phyloP scores from a whole-genome alignment of 1,140 invertebrate genomes.

The Musca vetustissima region DNA sequence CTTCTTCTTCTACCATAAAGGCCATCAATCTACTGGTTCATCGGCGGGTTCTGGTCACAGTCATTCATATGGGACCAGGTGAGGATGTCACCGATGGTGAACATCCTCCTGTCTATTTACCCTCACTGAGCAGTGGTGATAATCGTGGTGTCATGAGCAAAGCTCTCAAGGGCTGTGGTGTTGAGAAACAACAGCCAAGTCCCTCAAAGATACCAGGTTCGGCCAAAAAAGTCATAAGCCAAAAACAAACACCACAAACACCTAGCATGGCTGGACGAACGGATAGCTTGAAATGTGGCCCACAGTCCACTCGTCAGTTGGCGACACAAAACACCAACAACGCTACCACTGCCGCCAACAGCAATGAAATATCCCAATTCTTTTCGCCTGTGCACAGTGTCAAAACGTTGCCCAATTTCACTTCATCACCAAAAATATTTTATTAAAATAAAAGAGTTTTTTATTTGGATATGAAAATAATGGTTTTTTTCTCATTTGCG shows the following conservation, averaged over 20 bases:
- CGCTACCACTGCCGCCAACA: neutral
- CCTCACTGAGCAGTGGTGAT: conserved; percentile 79
- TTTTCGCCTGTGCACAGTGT: conserved; percentile 29
- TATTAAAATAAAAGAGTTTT: too few species aligned
- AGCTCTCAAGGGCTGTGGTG: conserved; percentile 72
- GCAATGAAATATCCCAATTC: conserved; percentile 16
- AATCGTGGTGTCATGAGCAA: conserved; percentile 79
- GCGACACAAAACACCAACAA: neutral
- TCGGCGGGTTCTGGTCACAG: conserved; percentile 73
- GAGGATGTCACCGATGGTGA: conserved; percentile 90
- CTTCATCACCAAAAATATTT: conserved; percentile 34
- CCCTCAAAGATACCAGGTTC: conserved; percentile 44
- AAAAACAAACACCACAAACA: conserved; percentile 37
- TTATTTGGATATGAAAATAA: too few species aligned
- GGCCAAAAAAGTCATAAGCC: conserved; percentile 19
- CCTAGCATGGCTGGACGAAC: conserved; percentile 39
- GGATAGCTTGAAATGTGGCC: conserved; percentile 39
- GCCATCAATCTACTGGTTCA: conserved; percentile 36
- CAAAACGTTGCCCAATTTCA: conserved; percentile 29
- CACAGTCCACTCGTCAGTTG: conserved; percentile 2
- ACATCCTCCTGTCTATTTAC: conserved; percentile 85
- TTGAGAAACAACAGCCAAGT: conserved; percentile 64
- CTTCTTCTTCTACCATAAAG: conserved; percentile 5
- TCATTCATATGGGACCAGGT: conserved; percentile 90
- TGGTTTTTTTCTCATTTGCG: too few species aligned